Conservation (phyloP, 2,113 vertebrate species). For the Phyllopteryx taeniolatus region DNA sequence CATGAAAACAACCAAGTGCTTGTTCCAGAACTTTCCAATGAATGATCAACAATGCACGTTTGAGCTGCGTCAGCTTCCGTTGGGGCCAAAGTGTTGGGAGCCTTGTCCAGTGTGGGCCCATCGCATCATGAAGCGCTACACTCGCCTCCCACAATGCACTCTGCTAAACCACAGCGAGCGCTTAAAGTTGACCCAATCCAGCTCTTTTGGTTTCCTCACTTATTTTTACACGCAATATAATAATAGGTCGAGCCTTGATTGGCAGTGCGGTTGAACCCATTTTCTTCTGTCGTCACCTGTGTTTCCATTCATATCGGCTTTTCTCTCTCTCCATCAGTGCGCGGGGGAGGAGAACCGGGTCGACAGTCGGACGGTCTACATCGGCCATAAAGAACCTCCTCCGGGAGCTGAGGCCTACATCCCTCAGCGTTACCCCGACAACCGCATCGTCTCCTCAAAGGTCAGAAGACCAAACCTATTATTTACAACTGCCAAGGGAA, state of each 20-base stretch:
- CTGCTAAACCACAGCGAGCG: background rate
- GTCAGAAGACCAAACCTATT: constrained; percentile 58
- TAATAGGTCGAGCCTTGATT: background rate
- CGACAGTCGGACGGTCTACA: constrained; percentile 93
- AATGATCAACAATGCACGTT: constrained; percentile 44
- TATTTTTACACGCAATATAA: background rate
- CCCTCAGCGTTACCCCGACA: constrained; percentile 93
- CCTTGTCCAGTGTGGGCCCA: constrained; percentile 3
- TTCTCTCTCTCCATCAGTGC: constrained; percentile 74
- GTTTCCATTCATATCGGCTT: constrained; percentile 33
- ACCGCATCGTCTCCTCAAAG: constrained; percentile 95
- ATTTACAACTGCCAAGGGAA: constrained; percentile 6
- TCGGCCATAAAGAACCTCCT: constrained; percentile 91
- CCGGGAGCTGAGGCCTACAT: constrained; percentile 91
- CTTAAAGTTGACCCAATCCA: background rate
- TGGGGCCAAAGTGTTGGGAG: constrained; percentile 24
- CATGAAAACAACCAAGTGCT: constrained; percentile 43
- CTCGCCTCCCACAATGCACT: constrained; percentile 37
- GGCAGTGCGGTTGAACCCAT: background rate
- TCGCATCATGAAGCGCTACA: constrained; percentile 25
- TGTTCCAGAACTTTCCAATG: constrained; percentile 51
- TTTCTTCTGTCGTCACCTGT: constrained; percentile 15
- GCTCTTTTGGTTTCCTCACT: background rate
- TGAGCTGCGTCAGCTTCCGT: constrained; percentile 49
- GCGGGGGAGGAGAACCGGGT: constrained; percentile 95